Conservation (phyloP, 2,113 vertebrate genomes). For the Aix galericulata region DNA sequence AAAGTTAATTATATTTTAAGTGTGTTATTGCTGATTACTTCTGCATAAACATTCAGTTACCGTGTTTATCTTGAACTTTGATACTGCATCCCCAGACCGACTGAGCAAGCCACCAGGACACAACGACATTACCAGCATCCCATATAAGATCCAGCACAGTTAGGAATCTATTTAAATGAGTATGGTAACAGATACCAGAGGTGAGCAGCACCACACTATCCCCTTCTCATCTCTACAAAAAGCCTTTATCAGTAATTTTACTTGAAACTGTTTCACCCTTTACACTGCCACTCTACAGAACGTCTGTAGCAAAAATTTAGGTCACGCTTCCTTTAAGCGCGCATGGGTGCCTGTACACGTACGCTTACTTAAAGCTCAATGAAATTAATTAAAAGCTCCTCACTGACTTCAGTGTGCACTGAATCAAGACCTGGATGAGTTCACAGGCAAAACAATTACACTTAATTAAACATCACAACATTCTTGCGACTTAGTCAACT, state of each 20-base stretch:
- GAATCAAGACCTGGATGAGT: conserved; percentile 48
- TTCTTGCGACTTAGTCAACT: conserved; percentile 43
- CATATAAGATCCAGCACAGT: not conserved
- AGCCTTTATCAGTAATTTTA: not conserved
- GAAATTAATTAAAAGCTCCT: conserved; percentile 68
- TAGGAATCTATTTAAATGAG: not conserved
- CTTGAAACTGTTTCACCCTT: not conserved
- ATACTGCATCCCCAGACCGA: not conserved
- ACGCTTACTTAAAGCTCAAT: conserved; percentile 49
- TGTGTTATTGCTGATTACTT: conserved; percentile 13
- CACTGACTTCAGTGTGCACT: conserved; percentile 19
- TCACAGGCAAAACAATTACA: conserved; percentile 58
- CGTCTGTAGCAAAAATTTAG: conserved; percentile 31
- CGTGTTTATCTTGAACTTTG: conserved; percentile 16
- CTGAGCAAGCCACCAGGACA: not conserved
- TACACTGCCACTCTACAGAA: not conserved
- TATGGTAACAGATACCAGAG: not conserved
- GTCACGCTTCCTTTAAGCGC: conserved; percentile 35
- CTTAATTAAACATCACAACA: conserved; percentile 58
- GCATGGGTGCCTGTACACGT: not conserved
- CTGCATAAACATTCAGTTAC: not conserved
- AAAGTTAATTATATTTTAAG: conserved; percentile 31
- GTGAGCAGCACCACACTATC: not conserved
- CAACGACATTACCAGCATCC: not conserved
- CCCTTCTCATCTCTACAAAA: not conserved